Conservation (phyloP, 2,888 invertebrate genomes). For the Trissoscelio sp. region DNA sequence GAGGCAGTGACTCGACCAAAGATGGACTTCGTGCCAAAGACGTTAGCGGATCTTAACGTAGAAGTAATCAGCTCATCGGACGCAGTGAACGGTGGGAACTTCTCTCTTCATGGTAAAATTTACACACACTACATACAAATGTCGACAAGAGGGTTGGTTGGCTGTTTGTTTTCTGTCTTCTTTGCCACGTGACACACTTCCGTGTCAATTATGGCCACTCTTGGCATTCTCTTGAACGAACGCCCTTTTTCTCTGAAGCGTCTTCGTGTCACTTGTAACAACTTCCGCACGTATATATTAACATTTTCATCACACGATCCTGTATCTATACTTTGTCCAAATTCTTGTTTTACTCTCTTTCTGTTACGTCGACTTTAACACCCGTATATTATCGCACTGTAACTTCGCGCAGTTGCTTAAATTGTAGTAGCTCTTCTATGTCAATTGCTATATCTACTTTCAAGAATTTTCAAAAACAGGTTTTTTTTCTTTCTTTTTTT, state of each 20-base stretch:
- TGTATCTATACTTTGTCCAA: slow-evolving; percentile 14
- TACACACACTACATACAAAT: slow-evolving; percentile 75
- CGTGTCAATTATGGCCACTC: slow-evolving; percentile 51
- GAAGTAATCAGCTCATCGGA: slow-evolving; percentile 87
- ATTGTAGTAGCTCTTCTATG: slow-evolving; percentile 5
- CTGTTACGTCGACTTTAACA: slow-evolving; percentile 21
- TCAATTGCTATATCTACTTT: neutral
- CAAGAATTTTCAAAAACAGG: neutral
- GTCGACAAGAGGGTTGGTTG: slow-evolving; percentile 79
- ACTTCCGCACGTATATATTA: slow-evolving; percentile 56
- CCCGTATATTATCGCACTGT: slow-evolving; percentile 6
- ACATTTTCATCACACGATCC: slow-evolving; percentile 18
- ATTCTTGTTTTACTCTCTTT: slow-evolving; percentile 20
- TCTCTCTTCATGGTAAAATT: slow-evolving; percentile 85
- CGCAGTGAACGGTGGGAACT: slow-evolving; percentile 88
- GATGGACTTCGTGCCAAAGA: slow-evolving; percentile 95
- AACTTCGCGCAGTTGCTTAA: slow-evolving; percentile 8
- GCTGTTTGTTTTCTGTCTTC: slow-evolving; percentile 73
- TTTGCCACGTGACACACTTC: slow-evolving; percentile 64
- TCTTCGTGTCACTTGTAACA: slow-evolving; percentile 55
- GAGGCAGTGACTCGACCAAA: slow-evolving; percentile 95
- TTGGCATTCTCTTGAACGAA: slow-evolving; percentile 54
- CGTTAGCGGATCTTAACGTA: slow-evolving; percentile 93
- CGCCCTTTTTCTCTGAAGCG: slow-evolving; percentile 36
- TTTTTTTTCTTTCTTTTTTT: neutral